phyloP scores from a whole-genome alignment of 2,888 invertebrate species.

The Aplocera efformata region DNA sequence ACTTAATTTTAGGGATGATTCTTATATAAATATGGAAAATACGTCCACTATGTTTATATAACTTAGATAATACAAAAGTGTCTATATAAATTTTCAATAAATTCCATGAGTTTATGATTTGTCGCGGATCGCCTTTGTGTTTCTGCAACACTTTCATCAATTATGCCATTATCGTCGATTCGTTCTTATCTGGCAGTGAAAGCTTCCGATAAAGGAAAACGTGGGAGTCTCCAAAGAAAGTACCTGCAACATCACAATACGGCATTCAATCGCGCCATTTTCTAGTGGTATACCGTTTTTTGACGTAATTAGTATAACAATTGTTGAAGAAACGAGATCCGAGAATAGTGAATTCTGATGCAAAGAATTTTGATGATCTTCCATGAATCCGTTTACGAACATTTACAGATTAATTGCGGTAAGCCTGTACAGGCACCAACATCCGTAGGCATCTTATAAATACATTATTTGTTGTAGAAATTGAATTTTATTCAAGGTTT shows the following conservation, averaged over 20 bases:
- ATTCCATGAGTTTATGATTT: conserved; percentile 22
- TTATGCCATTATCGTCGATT: conserved; percentile 57
- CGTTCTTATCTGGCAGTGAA: conserved; percentile 66
- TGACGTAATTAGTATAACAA: conserved; percentile 41
- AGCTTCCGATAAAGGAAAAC: conserved; percentile 71
- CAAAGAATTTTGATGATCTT: conserved; percentile 17
- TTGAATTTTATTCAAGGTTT: no score
- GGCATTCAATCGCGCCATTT: conserved; percentile 52
- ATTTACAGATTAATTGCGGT: background rate
- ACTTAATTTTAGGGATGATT: no score
- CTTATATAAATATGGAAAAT: no score
- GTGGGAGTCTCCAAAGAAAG: conserved; percentile 71
- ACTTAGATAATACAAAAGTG: no score
- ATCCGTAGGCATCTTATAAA: no score
- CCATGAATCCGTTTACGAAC: background rate
- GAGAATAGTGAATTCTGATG: conserved; percentile 16
- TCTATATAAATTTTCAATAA: conserved; percentile 2
- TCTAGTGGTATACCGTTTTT: conserved; percentile 59
- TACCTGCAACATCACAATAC: conserved; percentile 45
- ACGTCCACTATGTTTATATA: no score
- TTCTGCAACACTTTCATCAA: conserved; percentile 50
- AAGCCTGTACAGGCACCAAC: no score
- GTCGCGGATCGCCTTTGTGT: conserved; percentile 22
- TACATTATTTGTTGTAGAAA: no score
- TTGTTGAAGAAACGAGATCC: conserved; percentile 22